Base-by-base conservation (phyloP, 1,140 invertebrate species). In the Dysdera silvatica region DNA sequence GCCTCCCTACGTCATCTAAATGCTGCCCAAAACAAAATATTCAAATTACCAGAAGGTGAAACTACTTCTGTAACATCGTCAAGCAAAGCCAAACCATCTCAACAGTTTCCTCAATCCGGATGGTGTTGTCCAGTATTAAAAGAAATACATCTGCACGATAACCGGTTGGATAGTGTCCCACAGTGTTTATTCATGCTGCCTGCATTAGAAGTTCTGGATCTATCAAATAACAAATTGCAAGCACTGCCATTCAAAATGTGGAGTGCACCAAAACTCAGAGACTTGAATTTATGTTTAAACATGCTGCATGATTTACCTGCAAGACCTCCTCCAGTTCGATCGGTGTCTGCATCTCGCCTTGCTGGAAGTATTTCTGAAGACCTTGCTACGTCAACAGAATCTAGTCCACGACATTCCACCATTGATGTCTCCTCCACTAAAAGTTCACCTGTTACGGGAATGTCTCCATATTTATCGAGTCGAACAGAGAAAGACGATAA, bases 201-300 rank as follows among this genome's bases (percentile, higher is more conserved):
- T 0, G 77, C 82, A 0, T 77, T 99, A 2, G 81, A 84, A 23
- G 86, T 87, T 4, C 78, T 98, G 66, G 93, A 98, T 75, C 83
- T 95, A 0, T 92, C 92, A 0, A 91, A 95, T 72, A 99, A 99
- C 75, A 91, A 92, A 74, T 76, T 99, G n/a, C 86, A 87, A 43
- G 78, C 81, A 53, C 73, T 98, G 33, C 93, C 95, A 0, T 82
- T 85, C 48, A 85, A 86, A 61, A 80, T 98, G 74, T 99, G 96
- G 96, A 77, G 82, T n/a, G 83, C 91, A 1, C 89, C 90, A 0
- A 87, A 87, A 65, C 76, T 98, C 26, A 83, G 89, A 60, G 94
- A 97, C 74, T 74, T 98, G 12, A 97, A 96, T 75, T 84, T 87
- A 0, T 87, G 92, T 0, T 85, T 95, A 65, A 99, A 98, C 80